Conservation (phyloP, 2,113 vertebrate species). For the Ceratotherium simum region DNA sequence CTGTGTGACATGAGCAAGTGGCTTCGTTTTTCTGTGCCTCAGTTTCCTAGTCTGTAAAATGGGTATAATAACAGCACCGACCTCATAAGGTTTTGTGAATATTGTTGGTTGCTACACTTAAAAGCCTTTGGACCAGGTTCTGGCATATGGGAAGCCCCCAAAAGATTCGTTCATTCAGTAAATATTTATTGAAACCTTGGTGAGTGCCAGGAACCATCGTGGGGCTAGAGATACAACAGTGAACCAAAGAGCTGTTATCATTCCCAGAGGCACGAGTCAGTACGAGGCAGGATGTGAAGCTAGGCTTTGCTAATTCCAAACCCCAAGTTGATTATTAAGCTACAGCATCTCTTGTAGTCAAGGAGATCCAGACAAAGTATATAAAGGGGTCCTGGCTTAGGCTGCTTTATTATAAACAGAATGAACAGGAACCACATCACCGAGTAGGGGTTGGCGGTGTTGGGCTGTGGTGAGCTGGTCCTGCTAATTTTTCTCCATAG, state of each 20-base stretch:
- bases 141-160: neutral
- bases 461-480: neutral
- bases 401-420: neutral
- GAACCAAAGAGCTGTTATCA: neutral
- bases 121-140: neutral
- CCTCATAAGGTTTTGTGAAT: neutral
- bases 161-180: neutral
- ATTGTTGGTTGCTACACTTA: neutral
- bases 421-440: neutral
- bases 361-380: neutral
- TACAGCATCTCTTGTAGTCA: neutral
- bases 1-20: neutral
- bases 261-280: neutral
- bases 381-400: neutral
- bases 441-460: neutral
- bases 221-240: neutral
- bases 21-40: neutral
- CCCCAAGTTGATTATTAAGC: neutral
- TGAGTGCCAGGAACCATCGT: neutral
- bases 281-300: neutral
- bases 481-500: conserved; percentile 66
- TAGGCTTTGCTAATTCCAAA: neutral
- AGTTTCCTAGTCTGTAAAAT: neutral
- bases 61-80: neutral
- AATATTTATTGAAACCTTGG: conserved; percentile 60